Percentiles rank a stretch among this genome's conserved stretches.
These are phyloP conservation scores for Hydropotes inermis DNA, from an alignment of 2,113 vertebrate species.

Conservation along the genomic window DNA sequence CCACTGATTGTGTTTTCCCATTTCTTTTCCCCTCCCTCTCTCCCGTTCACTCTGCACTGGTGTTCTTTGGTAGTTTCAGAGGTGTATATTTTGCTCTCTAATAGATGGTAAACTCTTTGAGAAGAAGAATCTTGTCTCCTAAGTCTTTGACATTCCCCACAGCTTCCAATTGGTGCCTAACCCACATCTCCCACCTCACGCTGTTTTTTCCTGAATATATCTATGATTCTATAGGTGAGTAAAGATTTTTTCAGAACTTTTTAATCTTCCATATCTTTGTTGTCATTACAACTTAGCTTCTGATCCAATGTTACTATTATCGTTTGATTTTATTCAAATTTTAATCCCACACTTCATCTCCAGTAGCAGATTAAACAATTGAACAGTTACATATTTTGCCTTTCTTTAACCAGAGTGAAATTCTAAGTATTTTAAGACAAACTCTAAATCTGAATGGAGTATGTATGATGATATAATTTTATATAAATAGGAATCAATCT, in stretches of 20 bases:
- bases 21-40: not conserved
- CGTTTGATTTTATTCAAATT: slow-evolving; percentile 24
- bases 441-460: slow-evolving; percentile 12
- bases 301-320: not conserved
- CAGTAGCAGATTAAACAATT: slow-evolving; percentile 15
- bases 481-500: not conserved
- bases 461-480: not conserved
- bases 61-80: not conserved
- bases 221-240: not conserved
- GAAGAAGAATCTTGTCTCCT: not conserved
- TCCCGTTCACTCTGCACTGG: not conserved
- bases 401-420: not conserved
- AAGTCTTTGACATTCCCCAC: not conserved
- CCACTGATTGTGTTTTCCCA: not conserved
- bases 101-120: not conserved
- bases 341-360: slow-evolving; percentile 5
- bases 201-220: not conserved
- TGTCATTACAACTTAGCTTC: slow-evolving; percentile 28
- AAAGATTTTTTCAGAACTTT: not conserved
- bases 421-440: slow-evolving; percentile 22
- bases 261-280: not conserved
- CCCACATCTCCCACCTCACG: not conserved
- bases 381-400: not conserved
- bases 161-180: not conserved
- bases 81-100: not conserved